These are phyloP conservation scores for Lota lota DNA, from an alignment of 2,113 vertebrate species.

Conservation along the genomic window DNA sequence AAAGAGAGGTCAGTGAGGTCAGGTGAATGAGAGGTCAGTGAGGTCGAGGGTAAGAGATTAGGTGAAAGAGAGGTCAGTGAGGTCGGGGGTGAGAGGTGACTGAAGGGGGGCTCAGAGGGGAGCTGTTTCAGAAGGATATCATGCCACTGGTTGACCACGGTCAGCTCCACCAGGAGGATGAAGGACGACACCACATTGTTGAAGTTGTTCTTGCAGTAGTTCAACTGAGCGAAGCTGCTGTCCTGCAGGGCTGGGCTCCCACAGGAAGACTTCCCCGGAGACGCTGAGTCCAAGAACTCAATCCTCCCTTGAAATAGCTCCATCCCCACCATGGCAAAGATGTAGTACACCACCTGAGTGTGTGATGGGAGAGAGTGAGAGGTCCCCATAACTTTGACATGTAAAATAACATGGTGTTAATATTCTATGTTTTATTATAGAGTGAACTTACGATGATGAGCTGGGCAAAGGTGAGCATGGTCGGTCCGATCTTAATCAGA, in stretches of 20 bases:
- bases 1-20: no score
- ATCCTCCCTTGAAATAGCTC: slow-evolving; percentile 85
- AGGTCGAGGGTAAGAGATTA: background rate
- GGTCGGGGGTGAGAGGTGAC: background rate
- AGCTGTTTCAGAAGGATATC: slow-evolving; percentile 81
- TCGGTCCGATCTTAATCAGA: slow-evolving; percentile 85
- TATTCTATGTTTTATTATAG: no score
- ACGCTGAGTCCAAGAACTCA: slow-evolving; percentile 66
- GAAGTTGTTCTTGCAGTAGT: slow-evolving; percentile 96
- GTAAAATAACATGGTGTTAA: no score
- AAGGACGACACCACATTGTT: slow-evolving; percentile 82
- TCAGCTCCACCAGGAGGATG: slow-evolving; percentile 86
- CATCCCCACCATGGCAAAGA: slow-evolving; percentile 91
- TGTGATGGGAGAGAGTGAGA: no score
- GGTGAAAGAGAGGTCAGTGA: no score
- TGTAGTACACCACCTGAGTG: slow-evolving; percentile 85
- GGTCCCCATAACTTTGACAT: background rate
- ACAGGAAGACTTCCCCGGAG: slow-evolving; percentile 59
- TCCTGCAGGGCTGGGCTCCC: slow-evolving; percentile 79
- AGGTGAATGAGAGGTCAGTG: no score
- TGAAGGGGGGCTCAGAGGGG: background rate
- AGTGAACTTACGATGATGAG: slow-evolving; percentile 82
- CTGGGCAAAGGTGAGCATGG: slow-evolving; percentile 87
- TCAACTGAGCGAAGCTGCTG: slow-evolving; percentile 75
- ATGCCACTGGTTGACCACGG: slow-evolving; percentile 94